A percentile compares a stretch with the other conserved stretches of the same genome.
phyloP scores from a whole-genome alignment of 2,797 vertebrate species.

The Lophotriccus pileatus region DNA sequence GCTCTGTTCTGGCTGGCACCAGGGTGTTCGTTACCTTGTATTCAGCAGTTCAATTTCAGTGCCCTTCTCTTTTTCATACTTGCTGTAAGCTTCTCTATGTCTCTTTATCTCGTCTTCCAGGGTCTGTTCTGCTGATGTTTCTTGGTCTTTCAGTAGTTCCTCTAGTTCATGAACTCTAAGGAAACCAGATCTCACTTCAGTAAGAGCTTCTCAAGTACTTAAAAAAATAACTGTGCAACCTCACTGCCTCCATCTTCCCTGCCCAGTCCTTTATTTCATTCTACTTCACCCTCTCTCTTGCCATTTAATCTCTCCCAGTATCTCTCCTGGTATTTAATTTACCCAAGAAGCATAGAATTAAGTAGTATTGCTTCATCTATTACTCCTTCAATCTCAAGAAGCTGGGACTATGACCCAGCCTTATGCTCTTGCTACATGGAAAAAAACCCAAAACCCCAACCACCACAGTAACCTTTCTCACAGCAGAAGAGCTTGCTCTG shows the following conservation, averaged over 20 bases:
- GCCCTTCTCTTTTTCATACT: conserved; percentile 89
- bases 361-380: background rate
- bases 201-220: background rate
- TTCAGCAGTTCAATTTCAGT: conserved; percentile 89
- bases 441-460: background rate
- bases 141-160: conserved; percentile 95
- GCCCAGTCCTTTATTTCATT: background rate
- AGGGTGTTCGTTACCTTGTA: conserved; percentile 78
- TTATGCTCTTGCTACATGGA: background rate
- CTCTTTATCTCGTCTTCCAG: conserved; percentile 84
- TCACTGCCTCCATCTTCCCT: background rate
- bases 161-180: conserved; percentile 92
- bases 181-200: background rate
- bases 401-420: background rate
- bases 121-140: conserved; percentile 84
- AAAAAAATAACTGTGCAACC: background rate
- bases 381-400: background rate
- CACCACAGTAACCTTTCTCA: background rate
- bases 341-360: background rate
- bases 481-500: background rate
- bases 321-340: background rate
- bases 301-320: background rate
- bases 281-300: background rate
- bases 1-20: background rate
- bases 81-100: conserved; percentile 87